Evolutionary conservation across 23 tunicate species (phyloP), one percentile per base, ranked within the genome.

Genomic region (Styela plicata): DNA sequence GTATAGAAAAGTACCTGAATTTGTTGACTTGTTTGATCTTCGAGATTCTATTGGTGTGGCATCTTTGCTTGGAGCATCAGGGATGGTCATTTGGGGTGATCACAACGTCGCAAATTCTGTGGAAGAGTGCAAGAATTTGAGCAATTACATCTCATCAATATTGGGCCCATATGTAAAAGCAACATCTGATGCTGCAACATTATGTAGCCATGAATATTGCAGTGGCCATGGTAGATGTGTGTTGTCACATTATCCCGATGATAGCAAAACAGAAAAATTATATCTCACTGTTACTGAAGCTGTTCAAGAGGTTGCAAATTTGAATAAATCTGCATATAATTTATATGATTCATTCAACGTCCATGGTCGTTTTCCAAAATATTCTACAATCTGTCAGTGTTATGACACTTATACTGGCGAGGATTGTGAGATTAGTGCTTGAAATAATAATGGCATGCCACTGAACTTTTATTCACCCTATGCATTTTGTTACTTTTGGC

Each of bases 11-110:
- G 82, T 80, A 57, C 80, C 67, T 2, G 87, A 88, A 31, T 88
- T 93, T 85, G 31, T 93, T 13, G 52, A 77, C 0, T n/a, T 74
- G 1, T 19, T 80, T 30, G 98, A 93, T 71, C 79, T 93, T 21
- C 3, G 88, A 30, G 36, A 80, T 36, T 84, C 84, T 36, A 83
- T 91, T 61, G 98, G 98, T 1, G 65, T 88, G 34, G 92, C 98
- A 16, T 88, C 93, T 13, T 65, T 88, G n/a, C 75, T 88, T 18
- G 98, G 98, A 2, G 93, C 98, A 36, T 93, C 98, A 24, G 98
- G 98, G 1, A 79, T 85, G 67, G 98, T 93, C 7, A 33, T 93
- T 21, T 93, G 98, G 98, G 93, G 89, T 1, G 84, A 81, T 34
- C 25, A 80, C 22, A 74, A 74, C 70, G 24, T 34, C 10, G 74